Evolutionary conservation across 2,113 vertebrate species (phyloP), one percentile per base, ranked within the genome.

Genomic region (Megalops atlanticus): DNA sequence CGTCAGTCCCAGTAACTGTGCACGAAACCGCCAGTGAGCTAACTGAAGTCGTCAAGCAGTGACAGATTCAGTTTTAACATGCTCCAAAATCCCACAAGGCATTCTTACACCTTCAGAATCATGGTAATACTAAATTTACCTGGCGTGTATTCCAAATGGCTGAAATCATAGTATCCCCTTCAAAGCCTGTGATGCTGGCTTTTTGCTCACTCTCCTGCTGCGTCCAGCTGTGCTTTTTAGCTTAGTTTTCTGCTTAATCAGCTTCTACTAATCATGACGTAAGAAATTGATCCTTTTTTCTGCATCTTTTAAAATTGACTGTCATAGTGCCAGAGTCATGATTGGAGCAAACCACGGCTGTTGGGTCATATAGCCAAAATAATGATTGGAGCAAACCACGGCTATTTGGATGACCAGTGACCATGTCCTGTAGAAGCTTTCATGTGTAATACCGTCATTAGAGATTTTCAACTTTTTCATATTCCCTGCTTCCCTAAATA

Each of bases 181-280:
- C 18, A 12, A 31, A 10, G 58, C 31, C 24, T 27, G 1, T 31
- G n/a, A 11, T 31, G 1, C 7, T 64, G 0, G n/a, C 8, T 52
- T 4, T 64, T 27, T 11, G n/a, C 31, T 8, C 58, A 10, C 58
- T 64, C n/a, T 31, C 31, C n/a, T 24, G 5, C 58, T 64, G 58
- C 14, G 64, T 21, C 69, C 36, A 33, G 11, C 31, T 21, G 31
- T 38, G 33, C 69, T 36, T 64, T 31, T 54, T 54, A 33, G 64
- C 11, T 3, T 71, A 36, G 70, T 71, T 72, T 72, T 35, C 78
- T 74, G 70, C 70, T 74, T 31, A 54, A 31, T 21, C 45, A 38
- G 45, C 12, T 45, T 54, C 21, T 71, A 36, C 69, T 73, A 45
- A 80, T 52, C 52, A 27, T 36, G 21, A 76, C 15, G 21, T 73